Evolutionary conservation across 2,888 invertebrate species (phyloP).

Genomic region (Argyresthia albistria): DNA sequence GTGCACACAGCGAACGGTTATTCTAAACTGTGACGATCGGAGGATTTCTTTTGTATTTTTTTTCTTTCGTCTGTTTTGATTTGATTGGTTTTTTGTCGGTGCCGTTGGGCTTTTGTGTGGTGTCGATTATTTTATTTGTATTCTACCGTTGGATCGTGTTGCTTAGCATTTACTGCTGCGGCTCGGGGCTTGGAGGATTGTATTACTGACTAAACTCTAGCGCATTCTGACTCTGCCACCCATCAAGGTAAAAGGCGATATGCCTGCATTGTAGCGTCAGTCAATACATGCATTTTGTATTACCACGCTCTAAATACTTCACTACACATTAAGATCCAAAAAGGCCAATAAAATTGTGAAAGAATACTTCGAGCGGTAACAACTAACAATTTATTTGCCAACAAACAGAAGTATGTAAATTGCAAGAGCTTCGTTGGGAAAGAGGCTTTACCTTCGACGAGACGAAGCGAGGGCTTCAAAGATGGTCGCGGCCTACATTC

Average conservation of each 20-base stretch:
- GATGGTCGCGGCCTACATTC: slow-evolving; percentile 71
- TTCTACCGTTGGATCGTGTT: neutral
- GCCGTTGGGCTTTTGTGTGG: neutral
- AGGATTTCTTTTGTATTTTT: too few relatives aligned
- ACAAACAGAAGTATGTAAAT: neutral
- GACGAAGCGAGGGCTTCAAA: slow-evolving; percentile 60
- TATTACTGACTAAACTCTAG: neutral
- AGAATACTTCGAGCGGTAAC: too few relatives aligned
- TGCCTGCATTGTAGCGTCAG: too few relatives aligned
- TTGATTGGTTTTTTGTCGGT: neutral
- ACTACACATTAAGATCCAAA: too few relatives aligned
- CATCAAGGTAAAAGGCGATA: too few relatives aligned
- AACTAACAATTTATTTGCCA: too few relatives aligned
- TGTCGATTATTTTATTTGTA: neutral
- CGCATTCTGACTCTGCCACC: too few relatives aligned
- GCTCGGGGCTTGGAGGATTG: neutral
- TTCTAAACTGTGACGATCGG: too few relatives aligned
- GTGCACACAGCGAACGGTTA: slow-evolving; percentile 22
- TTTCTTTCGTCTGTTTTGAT: too few relatives aligned
- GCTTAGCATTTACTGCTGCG: neutral
- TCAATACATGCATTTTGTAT: too few relatives aligned
- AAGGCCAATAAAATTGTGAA: too few relatives aligned
- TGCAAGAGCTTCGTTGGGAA: slow-evolving; percentile 23
- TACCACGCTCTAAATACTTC: too few relatives aligned
- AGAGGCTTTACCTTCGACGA: slow-evolving; percentile 45